Percentiles rank a stretch among this genome's conserved stretches.
phyloP scores from a whole-genome alignment of 2,797 vertebrate genomes.

The Sebastes matsubarae region DNA sequence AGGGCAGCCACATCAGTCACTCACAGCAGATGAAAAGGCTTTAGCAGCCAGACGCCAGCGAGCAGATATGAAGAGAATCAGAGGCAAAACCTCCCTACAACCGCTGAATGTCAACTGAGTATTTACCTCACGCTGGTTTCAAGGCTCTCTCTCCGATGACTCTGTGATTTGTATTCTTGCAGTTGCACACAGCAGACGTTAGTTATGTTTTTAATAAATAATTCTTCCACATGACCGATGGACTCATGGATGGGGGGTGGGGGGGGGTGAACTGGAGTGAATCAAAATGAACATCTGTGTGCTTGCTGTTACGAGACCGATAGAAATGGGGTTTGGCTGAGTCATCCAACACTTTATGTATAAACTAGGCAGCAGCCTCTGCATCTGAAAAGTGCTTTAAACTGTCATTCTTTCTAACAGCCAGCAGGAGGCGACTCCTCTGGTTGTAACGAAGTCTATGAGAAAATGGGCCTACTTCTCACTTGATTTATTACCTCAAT shows the following conservation, averaged over 20 bases:
- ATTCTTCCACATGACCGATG: constrained; percentile 15
- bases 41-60: constrained; percentile 35
- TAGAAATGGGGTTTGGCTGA: constrained; percentile 11
- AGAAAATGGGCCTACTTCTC: not conserved
- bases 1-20: constrained; percentile 64
- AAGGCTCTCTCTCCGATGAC: constrained; percentile 4
- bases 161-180: constrained; percentile 29
- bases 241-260: constrained; percentile 7
- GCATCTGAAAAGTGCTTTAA: no score
- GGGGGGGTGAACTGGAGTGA: not conserved
- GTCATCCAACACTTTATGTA: constrained; percentile 11
- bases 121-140: constrained; percentile 29
- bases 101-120: constrained; percentile 37
- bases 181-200: constrained; percentile 23
- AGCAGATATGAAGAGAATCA: constrained; percentile 50
- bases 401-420: not conserved
- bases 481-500: no score
- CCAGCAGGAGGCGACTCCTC: not conserved
- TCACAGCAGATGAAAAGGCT: constrained; percentile 68
- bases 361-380: not conserved
- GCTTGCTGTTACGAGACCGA: constrained; percentile 11
- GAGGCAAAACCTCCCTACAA: constrained; percentile 31
- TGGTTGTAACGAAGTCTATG: not conserved
- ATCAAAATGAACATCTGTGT: constrained; percentile 48
- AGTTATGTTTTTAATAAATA: constrained; percentile 59